Conservation (phyloP, 2,888 invertebrate species). For the Anthophora plumipes region DNA sequence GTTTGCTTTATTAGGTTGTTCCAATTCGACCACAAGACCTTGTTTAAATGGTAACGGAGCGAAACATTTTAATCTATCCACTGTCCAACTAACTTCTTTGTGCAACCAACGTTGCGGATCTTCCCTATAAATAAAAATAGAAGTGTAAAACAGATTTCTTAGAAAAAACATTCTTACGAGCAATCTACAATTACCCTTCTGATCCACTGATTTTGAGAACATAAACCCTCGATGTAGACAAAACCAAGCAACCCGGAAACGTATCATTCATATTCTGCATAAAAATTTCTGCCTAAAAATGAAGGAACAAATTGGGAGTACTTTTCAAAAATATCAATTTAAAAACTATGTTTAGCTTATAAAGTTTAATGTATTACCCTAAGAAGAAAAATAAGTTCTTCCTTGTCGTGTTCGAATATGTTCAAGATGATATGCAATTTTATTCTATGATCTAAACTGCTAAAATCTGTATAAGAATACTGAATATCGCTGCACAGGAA, state of each 20-base stretch:
- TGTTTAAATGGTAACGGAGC: constrained; percentile 86
- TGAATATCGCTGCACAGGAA: constrained; percentile 82
- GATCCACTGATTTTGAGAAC: constrained; percentile 85
- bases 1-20: constrained; percentile 81
- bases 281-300: constrained; percentile 81
- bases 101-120: constrained; percentile 86
- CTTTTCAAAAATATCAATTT: neutral
- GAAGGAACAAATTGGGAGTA: neutral
- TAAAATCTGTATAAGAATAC: constrained; percentile 86
- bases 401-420: constrained; percentile 86
- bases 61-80: constrained; percentile 85
- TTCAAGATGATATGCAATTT: constrained; percentile 86
- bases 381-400: constrained; percentile 86
- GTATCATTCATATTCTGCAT: constrained; percentile 81
- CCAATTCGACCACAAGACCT: constrained; percentile 85
- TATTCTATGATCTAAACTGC: constrained; percentile 87
- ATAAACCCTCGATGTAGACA: constrained; percentile 86
- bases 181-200: constrained; percentile 80
- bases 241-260: constrained; percentile 85
- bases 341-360: neutral
- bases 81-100: constrained; percentile 84
- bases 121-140: constrained; percentile 80
- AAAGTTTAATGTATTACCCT: constrained; percentile 81
- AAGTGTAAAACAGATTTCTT: constrained; percentile 10
- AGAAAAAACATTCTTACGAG: neutral